A percentile compares a stretch with the other conserved stretches of the same genome.
Conservation (phyloP, 2,888 invertebrate genomes). For the Drosophila subquinaria region DNA sequence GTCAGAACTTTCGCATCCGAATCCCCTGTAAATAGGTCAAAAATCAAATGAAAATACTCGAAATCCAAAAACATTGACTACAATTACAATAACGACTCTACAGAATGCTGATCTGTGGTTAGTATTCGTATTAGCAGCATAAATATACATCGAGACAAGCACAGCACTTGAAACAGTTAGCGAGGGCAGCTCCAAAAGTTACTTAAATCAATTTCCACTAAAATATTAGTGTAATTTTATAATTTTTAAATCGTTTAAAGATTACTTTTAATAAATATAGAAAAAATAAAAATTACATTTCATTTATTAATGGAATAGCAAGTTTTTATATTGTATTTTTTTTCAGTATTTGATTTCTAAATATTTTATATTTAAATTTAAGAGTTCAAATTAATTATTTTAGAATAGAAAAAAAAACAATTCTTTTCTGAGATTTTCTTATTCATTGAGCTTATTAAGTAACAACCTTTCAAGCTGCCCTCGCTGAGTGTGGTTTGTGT, state of each 20-base stretch:
- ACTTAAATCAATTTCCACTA: neutral
- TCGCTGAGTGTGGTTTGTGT: conserved; percentile 9
- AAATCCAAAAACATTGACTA: neutral
- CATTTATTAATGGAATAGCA: too few species aligned
- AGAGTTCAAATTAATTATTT: too few species aligned
- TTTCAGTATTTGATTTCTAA: too few species aligned
- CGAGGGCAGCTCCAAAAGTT: conserved; percentile 32
- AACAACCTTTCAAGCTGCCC: conserved; percentile 24
- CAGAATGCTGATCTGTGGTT: conserved; percentile 41
- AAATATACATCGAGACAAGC: conserved; percentile 61
- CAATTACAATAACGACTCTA: conserved; percentile 48
- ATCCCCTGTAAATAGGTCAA: conserved; percentile 90
- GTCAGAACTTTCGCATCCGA: conserved; percentile 96
- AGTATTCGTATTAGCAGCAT: conserved; percentile 19
- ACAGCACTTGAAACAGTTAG: conserved; percentile 16
- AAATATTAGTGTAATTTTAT: neutral
- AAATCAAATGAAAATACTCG: conserved; percentile 19
- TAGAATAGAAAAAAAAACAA: too few species aligned
- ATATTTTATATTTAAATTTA: too few species aligned
- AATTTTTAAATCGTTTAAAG: too few species aligned
- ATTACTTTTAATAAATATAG: too few species aligned
- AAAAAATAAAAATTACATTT: neutral
- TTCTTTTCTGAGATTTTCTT: too few species aligned
- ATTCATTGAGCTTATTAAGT: too few species aligned
- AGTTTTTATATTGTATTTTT: too few species aligned